Evolutionary conservation across 92 coral and sea anemone genomes (phyloP).

Genomic region (Ricordea florida): DNA sequence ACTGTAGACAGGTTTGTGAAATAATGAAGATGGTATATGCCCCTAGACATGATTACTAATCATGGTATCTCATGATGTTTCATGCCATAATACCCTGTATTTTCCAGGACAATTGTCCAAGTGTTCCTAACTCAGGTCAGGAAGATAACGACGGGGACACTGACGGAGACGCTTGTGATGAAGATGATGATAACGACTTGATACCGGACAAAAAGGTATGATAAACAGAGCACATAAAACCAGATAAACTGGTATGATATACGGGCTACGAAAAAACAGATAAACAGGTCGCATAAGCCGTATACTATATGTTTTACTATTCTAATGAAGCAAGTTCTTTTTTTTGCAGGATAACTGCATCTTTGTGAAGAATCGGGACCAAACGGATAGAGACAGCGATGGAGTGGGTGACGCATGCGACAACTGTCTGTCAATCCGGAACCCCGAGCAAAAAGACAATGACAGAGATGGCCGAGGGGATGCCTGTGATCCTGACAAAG

Average conservation of each 20-base stretch:
- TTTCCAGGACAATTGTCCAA: slow-evolving; percentile 90
- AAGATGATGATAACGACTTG: slow-evolving; percentile 74
- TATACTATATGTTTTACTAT: no score
- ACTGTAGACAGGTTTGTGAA: slow-evolving; percentile 74
- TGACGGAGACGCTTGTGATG: slow-evolving; percentile 77
- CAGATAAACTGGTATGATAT: no score
- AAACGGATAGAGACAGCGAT: slow-evolving; percentile 78
- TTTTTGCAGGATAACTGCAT: slow-evolving; percentile 85
- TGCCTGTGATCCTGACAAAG: slow-evolving; percentile 80
- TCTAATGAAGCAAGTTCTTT: no score
- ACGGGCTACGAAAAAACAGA: no score
- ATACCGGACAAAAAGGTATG: slow-evolving; percentile 68
- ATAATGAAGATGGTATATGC: no score
- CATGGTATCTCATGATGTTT: no score
- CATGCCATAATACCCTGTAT: slow-evolving; percentile 3
- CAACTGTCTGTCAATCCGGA: slow-evolving; percentile 66
- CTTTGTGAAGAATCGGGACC: slow-evolving; percentile 77
- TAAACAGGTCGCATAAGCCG: no score
- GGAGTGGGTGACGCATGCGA: slow-evolving; percentile 94
- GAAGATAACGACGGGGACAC: slow-evolving; percentile 85
- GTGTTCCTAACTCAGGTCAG: slow-evolving; percentile 92
- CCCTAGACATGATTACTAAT: no score
- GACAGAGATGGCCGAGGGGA: slow-evolving; percentile 87
- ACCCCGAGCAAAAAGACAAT: slow-evolving; percentile 76
- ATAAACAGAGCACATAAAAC: no score